phyloP scores from a whole-genome alignment of 2,797 vertebrate species.

The Neomorphus geoffroyi region DNA sequence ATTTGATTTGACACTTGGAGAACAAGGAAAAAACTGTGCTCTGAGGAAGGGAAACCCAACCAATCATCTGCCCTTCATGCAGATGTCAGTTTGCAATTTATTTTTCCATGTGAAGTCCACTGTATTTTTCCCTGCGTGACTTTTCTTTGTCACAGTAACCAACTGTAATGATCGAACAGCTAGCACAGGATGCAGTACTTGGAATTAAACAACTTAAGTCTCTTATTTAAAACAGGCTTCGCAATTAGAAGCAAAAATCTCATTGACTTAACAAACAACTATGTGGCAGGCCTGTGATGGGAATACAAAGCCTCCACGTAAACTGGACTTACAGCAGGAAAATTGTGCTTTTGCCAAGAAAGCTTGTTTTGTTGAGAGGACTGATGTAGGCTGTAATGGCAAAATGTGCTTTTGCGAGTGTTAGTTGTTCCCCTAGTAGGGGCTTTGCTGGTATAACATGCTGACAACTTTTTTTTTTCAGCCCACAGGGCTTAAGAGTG shows the following conservation, averaged over 20 bases:
- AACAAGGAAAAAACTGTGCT: not conserved
- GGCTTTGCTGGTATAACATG: not conserved
- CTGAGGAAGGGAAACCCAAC: not conserved
- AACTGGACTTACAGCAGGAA: not conserved
- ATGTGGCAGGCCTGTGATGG: not conserved
- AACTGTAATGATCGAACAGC: not conserved
- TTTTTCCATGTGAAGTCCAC: not conserved
- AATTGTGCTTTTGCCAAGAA: not conserved
- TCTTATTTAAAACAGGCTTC: not conserved
- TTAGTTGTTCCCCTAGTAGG: not conserved
- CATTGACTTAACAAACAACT: not conserved
- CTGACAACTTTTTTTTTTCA: not conserved
- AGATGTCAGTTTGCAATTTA: not conserved
- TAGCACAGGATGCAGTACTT: not conserved
- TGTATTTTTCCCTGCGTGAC: not conserved
- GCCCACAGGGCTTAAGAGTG: not conserved
- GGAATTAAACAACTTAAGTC: not conserved
- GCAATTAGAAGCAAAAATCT: not conserved
- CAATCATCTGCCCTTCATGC: not conserved
- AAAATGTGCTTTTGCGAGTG: not conserved
- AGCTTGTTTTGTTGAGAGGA: not conserved
- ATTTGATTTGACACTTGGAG: not conserved
- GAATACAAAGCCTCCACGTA: not conserved
- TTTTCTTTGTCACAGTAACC: not conserved
- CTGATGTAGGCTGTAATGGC: not conserved